A percentile compares a stretch with the other conserved stretches of the same genome.
These are phyloP conservation scores for Zingel zingel DNA, from an alignment of 2,113 vertebrate genomes.

Conservation along the genomic window DNA sequence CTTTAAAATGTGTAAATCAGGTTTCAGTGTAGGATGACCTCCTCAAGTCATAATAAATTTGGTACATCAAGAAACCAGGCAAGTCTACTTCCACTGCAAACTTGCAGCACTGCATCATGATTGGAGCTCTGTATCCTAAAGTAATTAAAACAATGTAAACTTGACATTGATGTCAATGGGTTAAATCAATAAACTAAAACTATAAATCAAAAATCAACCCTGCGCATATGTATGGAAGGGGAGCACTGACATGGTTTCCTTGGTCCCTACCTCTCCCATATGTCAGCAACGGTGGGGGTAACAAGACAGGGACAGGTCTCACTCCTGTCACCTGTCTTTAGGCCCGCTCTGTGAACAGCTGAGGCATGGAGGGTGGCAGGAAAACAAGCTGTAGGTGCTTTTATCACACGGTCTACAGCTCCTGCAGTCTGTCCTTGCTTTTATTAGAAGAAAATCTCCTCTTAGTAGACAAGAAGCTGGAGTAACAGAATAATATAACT, in stretches of 20 bases:
- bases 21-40: background rate
- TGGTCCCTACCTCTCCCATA: background rate
- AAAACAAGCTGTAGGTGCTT: conserved; percentile 30
- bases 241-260: conserved; percentile 1
- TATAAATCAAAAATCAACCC: background rate
- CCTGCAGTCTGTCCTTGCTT: conserved; percentile 9
- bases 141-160: background rate
- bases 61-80: background rate
- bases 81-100: conserved; percentile 4
- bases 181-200: background rate
- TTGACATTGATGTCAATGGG: background rate
- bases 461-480: background rate
- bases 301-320: conserved; percentile 17
- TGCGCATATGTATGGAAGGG: background rate
- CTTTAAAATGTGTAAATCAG: background rate
- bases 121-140: background rate
- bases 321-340: conserved; percentile 18
- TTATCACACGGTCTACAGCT: conserved; percentile 21
- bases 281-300: background rate
- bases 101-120: background rate
- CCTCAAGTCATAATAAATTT: background rate
- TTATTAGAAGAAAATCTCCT: background rate
- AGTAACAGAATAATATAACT: background rate
- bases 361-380: conserved; percentile 19
- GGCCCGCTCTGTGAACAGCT: conserved; percentile 10